Evolutionary conservation across 2,888 invertebrate species (phyloP).

Genomic region (Aromia moschata): DNA sequence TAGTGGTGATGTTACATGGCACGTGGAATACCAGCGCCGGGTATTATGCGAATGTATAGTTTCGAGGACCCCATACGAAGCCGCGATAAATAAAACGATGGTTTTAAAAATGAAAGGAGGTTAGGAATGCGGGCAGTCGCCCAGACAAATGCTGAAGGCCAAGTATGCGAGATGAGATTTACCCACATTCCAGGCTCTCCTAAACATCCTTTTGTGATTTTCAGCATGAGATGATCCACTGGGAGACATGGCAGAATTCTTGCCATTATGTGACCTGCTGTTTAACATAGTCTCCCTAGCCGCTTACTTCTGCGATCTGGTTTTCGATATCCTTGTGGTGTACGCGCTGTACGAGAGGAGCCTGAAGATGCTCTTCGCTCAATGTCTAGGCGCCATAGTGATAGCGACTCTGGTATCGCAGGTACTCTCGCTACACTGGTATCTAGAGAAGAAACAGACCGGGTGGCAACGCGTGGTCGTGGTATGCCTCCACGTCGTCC

Average conservation of each 20-base stretch:
- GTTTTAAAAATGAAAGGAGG: constrained; percentile 58
- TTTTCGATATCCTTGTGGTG: constrained; percentile 86
- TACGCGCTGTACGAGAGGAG: constrained; percentile 81
- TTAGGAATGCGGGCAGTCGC: constrained; percentile 62
- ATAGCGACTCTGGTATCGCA: constrained; percentile 81
- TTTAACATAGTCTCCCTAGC: constrained; percentile 91
- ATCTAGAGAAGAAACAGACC: constrained; percentile 51
- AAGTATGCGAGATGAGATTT: constrained; percentile 52
- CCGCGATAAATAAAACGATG: constrained; percentile 10
- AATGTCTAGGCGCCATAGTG: constrained; percentile 76
- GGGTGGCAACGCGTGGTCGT: constrained; percentile 66
- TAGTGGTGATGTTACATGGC: constrained; percentile 14
- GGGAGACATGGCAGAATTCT: constrained; percentile 77
- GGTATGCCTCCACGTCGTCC: constrained; percentile 71
- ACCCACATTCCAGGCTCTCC: constrained; percentile 23
- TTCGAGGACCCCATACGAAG: background rate
- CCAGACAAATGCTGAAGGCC: constrained; percentile 56
- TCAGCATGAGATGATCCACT: constrained; percentile 58
- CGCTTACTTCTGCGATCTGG: constrained; percentile 90
- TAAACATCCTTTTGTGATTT: constrained; percentile 36
- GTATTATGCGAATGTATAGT: constrained; percentile 8
- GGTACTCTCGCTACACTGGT: constrained; percentile 78
- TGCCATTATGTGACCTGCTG: constrained; percentile 89
- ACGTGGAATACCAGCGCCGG: background rate
- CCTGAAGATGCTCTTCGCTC: constrained; percentile 71